A percentile compares a stretch with the other conserved stretches of the same genome.
These are phyloP conservation scores for Polydrusus pterygomalis DNA, from an alignment of 2,888 invertebrate species.

Conservation along the genomic window DNA sequence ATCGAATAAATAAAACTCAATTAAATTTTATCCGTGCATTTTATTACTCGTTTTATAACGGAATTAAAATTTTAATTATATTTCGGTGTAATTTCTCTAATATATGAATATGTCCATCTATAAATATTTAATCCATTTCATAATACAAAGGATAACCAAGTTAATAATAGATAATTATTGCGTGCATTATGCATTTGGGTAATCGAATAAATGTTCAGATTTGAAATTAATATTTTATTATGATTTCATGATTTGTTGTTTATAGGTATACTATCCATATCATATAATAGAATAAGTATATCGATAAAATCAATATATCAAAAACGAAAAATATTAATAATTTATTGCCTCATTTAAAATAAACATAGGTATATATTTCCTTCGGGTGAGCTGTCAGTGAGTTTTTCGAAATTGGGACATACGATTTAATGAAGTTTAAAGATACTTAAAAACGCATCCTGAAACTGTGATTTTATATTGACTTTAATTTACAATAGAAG, in stretches of 20 bases:
- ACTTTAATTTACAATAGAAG: no score
- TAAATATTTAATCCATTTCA: slow-evolving; percentile 15
- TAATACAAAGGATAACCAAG: slow-evolving; percentile 10
- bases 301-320: no score
- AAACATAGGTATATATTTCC: no score
- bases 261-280: no score
- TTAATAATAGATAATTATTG: slow-evolving; percentile 13
- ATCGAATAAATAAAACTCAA: background rate
- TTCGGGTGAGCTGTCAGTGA: no score
- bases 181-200: background rate
- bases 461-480: no score
- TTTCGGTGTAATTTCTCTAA: background rate
- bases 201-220: background rate
- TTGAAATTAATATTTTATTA: slow-evolving; percentile 2
- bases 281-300: no score
- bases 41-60: background rate
- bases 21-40: background rate
- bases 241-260: background rate
- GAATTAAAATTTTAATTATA: slow-evolving; percentile 11
- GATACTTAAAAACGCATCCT: no score
- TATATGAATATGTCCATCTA: slow-evolving; percentile 14
- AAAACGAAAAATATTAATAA: no score
- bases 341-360: no score
- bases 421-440: no score
- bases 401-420: no score